Conservation (phyloP, 2,888 invertebrate species). For the Euzophera pinguis region DNA sequence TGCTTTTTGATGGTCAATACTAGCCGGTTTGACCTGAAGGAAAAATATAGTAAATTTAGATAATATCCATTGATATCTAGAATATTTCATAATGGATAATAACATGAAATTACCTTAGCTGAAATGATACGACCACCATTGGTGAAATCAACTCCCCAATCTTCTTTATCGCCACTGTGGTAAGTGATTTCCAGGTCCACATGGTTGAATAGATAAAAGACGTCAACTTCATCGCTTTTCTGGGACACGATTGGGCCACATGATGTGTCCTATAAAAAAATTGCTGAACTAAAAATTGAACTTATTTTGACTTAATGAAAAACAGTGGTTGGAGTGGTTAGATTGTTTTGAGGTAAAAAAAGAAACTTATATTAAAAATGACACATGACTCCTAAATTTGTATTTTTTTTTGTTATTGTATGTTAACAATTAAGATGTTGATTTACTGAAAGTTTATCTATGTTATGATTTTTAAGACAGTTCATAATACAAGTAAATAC, state of each 20-base stretch:
- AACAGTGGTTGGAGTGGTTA: no score
- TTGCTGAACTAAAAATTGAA: conserved; percentile 4
- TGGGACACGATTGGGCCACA: conserved; percentile 79
- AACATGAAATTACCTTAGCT: conserved; percentile 78
- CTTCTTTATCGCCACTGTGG: conserved; percentile 92
- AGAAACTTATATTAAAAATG: no score
- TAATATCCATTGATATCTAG: no score
- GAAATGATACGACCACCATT: conserved; percentile 94
- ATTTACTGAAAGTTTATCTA: no score
- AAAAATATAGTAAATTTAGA: no score
- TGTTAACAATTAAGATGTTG: no score
- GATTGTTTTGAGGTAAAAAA: no score
- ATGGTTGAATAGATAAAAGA: conserved; percentile 97
- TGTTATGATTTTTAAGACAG: no score
- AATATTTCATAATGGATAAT: not conserved
- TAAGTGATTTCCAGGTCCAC: conserved; percentile 96
- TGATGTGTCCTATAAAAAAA: conserved; percentile 56
- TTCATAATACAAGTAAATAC: no score
- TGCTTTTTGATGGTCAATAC: conserved; percentile 74
- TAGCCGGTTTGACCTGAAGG: conserved; percentile 74
- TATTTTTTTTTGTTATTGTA: no score
- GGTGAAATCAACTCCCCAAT: conserved; percentile 90
- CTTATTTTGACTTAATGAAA: no score
- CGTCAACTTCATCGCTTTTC: conserved; percentile 82
- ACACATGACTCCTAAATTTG: no score